Base-by-base conservation (phyloP, 2,113 vertebrate genomes). In the Perca flavescens region DNA sequence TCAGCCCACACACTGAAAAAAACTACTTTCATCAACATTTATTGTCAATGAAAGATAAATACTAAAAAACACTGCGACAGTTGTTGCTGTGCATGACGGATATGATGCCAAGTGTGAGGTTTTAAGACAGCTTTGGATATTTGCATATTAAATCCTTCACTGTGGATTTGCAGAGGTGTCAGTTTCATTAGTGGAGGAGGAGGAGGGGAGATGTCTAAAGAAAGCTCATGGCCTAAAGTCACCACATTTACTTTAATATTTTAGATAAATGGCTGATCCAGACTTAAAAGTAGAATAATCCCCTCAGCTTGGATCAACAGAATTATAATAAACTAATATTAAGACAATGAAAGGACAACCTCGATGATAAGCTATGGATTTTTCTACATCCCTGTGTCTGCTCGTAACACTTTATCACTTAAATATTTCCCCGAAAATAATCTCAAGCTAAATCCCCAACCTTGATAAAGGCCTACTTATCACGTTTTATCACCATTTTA, bases 121-220 rank as follows among this genome's bases (percentile, higher is more conserved):
- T 50, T 82, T 53, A 43, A 49, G 43, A 19, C n/a, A 13, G 53
- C 66, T 63, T 47, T 52, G n/a, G 28, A 6, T 28, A 57, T 84
- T 72, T 65, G 75, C 79, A 82, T 82, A 64, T 77, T 77, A 74
- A 84, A 79, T 82, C 53, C 56, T 68, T 16, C 3, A 21, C 12
- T 69, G 50, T 31, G 31, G 54, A 69, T 76, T n/a, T 46, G 47
- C 76, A 70, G 47, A 34, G 7, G 16, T 19, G 68, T 53, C 46
- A 68, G 50, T 80, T 69, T 74, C 54, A 62, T 34, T 16, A 25
- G 53, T 1, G 22, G 22, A 75, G 22, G 52, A 53, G 70, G 22
- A 22, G 25, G 69, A 28, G 47, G 64, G 52, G 5, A 36, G 8
- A 19, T 8, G 50, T 70, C 21, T 57, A 3, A n/a, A 13, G 25